A percentile compares a stretch with the other conserved stretches of the same genome.
Conservation (phyloP, 2,113 vertebrate genomes). For the Silurus asotus region DNA sequence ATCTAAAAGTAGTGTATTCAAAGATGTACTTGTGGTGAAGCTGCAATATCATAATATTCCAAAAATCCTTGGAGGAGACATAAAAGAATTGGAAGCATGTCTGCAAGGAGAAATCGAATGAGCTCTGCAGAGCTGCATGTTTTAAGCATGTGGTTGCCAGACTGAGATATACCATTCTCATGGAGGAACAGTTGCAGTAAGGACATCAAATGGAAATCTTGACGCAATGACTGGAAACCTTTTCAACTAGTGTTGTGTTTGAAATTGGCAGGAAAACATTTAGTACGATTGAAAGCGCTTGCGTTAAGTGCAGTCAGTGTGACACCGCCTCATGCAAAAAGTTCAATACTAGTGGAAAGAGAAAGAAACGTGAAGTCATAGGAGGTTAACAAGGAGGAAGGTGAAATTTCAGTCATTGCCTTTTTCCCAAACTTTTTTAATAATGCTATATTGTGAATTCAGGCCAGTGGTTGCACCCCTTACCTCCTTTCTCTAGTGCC, state of each 20-base stretch:
- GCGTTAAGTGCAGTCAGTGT: not conserved
- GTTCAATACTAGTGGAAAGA: not conserved
- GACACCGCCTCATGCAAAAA: not conserved
- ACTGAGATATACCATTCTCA: not conserved
- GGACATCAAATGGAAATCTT: not conserved
- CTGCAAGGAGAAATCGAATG: not conserved
- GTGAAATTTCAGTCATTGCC: not conserved
- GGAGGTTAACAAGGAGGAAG: not conserved
- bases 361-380: not conserved
- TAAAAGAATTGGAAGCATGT: not conserved
- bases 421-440: not conserved
- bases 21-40: not conserved
- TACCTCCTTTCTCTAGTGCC: not conserved
- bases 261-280: not conserved
- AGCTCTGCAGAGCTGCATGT: not conserved
- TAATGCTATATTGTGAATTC: not conserved
- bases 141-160: not conserved
- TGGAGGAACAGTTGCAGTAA: not conserved
- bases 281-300: not conserved
- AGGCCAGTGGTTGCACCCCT: not conserved
- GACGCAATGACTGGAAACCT: not conserved
- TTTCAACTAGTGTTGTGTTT: not conserved
- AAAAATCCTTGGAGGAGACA: not conserved
- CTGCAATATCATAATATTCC: not conserved
- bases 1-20: not conserved